Conservation (phyloP, 1,140 invertebrate genomes). For the Delia radicum region DNA sequence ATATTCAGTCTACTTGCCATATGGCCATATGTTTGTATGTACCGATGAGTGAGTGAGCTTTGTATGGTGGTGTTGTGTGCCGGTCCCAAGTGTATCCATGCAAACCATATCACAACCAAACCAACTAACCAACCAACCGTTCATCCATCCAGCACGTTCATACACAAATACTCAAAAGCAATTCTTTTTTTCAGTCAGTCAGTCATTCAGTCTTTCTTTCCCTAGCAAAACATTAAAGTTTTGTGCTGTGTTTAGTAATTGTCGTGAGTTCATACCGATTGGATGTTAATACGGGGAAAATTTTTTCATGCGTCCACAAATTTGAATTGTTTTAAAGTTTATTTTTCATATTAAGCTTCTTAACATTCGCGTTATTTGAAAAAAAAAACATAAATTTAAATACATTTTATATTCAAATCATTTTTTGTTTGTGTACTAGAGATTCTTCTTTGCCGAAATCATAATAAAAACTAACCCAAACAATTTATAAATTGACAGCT, state of each 20-base stretch:
- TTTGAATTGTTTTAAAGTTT: too few species aligned
- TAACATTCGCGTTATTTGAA: background rate
- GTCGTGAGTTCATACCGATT: conserved; percentile 8
- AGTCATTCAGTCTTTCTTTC: background rate
- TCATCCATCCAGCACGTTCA: background rate
- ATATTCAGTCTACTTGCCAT: background rate
- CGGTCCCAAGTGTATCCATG: background rate
- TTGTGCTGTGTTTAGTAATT: background rate
- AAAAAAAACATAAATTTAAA: background rate
- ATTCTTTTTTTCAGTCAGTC: background rate
- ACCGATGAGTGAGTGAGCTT: background rate
- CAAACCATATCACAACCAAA: background rate
- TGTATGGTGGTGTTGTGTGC: background rate
- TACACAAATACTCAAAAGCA: background rate
- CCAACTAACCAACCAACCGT: background rate
- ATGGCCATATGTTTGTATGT: background rate
- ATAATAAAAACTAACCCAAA: too few species aligned
- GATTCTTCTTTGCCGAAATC: too few species aligned
- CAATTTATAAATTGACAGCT: background rate
- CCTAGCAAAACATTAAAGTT: background rate
- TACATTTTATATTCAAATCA: too few species aligned
- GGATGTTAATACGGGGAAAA: background rate
- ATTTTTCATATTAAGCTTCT: background rate
- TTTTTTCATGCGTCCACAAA: background rate
- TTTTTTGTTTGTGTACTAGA: too few species aligned